A percentile compares a stretch with the other conserved stretches of the same genome.
Conservation (phyloP, 2,113 vertebrate species). For the Pangasianodon gigas region DNA sequence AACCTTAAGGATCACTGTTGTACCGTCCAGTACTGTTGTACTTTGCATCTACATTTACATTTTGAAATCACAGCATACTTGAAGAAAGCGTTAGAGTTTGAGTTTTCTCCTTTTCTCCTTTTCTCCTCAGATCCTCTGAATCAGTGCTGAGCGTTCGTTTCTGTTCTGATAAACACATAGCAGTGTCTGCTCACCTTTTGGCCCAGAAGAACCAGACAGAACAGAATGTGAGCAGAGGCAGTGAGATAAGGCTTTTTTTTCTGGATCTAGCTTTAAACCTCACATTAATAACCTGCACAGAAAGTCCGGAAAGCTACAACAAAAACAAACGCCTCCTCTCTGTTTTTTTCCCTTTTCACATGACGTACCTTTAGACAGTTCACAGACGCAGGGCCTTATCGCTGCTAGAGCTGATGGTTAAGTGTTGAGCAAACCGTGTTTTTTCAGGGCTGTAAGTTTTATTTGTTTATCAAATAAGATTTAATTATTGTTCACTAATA, state of each 20-base stretch:
- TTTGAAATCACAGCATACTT: no score
- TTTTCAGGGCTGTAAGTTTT: neutral
- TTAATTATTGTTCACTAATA: neutral
- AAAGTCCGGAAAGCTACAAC: neutral
- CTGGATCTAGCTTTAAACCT: neutral
- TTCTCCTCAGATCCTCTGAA: neutral
- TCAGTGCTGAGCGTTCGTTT: neutral
- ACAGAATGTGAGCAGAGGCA: slow-evolving; percentile 18
- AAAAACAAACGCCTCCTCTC: slow-evolving; percentile 1
- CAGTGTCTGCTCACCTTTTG: neutral
- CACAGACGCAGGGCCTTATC: neutral
- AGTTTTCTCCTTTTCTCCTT: neutral
- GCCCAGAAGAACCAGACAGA: neutral
- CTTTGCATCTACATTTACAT: no score
- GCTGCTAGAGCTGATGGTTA: neutral
- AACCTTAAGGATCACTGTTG: no score
- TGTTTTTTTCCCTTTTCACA: neutral
- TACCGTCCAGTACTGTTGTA: no score
- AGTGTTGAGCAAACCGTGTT: neutral
- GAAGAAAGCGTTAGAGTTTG: neutral
- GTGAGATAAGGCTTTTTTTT: neutral
- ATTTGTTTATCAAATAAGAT: neutral
- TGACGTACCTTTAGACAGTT: neutral
- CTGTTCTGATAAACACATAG: neutral
- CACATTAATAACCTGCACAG: slow-evolving; percentile 8